Base-by-base conservation (phyloP, 2,113 vertebrate genomes). In the Stigmatopora argus region DNA sequence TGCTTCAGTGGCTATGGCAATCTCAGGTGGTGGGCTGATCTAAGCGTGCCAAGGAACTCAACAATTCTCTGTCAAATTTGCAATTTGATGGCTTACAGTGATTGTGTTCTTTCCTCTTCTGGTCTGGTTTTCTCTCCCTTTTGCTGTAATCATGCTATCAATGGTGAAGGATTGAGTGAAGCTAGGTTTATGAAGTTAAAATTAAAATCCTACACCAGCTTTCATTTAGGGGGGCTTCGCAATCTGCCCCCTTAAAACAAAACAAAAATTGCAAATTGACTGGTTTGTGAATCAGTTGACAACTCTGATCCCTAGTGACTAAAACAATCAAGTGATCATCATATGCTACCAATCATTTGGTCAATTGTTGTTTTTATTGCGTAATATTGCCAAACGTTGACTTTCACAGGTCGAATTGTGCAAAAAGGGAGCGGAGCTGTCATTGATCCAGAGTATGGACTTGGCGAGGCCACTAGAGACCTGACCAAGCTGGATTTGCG, bases 381-480 rank as follows among this genome's bases (percentile, higher is more conserved):
- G 13, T 61, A 45, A 45, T 21, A 8, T 3, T 14, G 9, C 38
- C 38, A n/a, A 44, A 45, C 8, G 59, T 45, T 23, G 18, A 45
- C 59, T 23, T 65, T 65, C 58, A 6, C 82, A 91, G 92, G 90
- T 66, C 86, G 78, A 44, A 58, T 78, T 10, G 73, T 79, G 41
- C 89, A 83, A 62, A 48, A 57, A 67, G 80, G 64, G 3, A 81
- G 81, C 5, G 84, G 80, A 2, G 38, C 81, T 7, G 75, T 85
- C 0, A 1, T 88, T 7, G 23, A 69, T 61, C 82, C 83, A 53
- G 88, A 89, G 64, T 89, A 72, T 8, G 83, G 77, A 7, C 41
- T 91, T 76, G 81, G 75, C 18, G 93, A 95, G 62, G 75, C 86
- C 47, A 76, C 88, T 11, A 91, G 85, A n/a, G 86, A 91, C 9